Evolutionary conservation across 2,888 invertebrate genomes (phyloP).

Genomic region (Sarcophaga subvicina): DNA sequence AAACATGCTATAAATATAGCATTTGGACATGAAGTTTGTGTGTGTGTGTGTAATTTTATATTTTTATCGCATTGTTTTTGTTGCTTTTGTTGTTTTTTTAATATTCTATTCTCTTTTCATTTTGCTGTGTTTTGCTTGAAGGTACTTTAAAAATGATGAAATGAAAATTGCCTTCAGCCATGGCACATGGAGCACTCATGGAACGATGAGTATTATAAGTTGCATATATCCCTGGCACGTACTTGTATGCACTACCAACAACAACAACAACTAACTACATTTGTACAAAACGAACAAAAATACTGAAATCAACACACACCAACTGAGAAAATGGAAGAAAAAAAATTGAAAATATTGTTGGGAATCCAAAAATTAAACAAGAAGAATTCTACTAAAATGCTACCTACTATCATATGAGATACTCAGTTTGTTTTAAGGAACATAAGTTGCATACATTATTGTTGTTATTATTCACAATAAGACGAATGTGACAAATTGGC

Average conservation of each 20-base stretch:
- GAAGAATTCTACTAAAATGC: conserved; percentile 50
- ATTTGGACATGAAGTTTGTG: conserved; percentile 13
- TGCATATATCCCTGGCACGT: conserved; percentile 62
- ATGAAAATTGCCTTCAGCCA: conserved; percentile 68
- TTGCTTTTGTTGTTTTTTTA: background rate
- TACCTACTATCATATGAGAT: conserved; percentile 32
- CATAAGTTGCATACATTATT: too few species aligned
- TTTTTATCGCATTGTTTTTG: background rate
- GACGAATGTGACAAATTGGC: too few species aligned
- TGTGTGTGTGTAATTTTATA: background rate
- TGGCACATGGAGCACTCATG: conserved; percentile 63
- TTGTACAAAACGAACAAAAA: background rate
- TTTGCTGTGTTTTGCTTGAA: conserved; percentile 55
- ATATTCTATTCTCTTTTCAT: conserved; percentile 52
- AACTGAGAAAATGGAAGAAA: background rate
- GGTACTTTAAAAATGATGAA: conserved; percentile 68
- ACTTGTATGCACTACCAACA: conserved; percentile 41
- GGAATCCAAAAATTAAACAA: conserved; percentile 62
- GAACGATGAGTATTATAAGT: conserved; percentile 46
- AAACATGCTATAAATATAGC: background rate
- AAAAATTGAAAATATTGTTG: conserved; percentile 44
- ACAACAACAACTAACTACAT: background rate
- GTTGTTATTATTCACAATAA: too few species aligned
- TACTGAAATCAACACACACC: conserved; percentile 7
- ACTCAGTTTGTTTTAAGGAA: background rate